phyloP scores from a whole-genome alignment of 2,113 vertebrate genomes.

The Carlito syrichta region DNA sequence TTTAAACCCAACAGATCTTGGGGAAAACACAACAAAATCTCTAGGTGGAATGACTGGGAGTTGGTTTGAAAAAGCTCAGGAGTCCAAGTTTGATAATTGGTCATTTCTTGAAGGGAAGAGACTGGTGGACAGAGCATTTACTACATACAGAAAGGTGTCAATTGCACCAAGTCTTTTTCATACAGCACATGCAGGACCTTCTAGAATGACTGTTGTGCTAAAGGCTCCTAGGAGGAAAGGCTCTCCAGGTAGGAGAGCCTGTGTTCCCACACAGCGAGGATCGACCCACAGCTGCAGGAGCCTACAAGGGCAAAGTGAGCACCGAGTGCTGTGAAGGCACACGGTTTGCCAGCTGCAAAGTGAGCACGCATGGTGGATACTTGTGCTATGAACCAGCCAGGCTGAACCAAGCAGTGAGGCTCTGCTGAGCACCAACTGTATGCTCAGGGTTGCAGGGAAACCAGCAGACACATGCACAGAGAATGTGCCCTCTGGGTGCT shows the following conservation, averaged over 20 bases:
- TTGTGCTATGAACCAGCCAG: rapidly evolving
- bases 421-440: background rate
- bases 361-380: background rate
- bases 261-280: no score
- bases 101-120: background rate
- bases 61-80: background rate
- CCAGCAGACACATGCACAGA: rapidly evolving
- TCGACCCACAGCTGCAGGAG: background rate
- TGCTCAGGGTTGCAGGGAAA: rapidly evolving
- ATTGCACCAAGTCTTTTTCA: rapidly evolving
- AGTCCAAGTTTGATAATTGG: background rate
- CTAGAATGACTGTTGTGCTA: background rate
- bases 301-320: background rate
- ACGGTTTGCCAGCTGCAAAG: background rate
- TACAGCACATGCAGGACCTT: rapidly evolving
- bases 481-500: rapidly evolving
- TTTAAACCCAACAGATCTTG: background rate
- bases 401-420: background rate
- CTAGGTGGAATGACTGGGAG: background rate
- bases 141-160: background rate
- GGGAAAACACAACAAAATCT: background rate
- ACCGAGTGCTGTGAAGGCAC: background rate
- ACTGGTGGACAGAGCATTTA: rapidly evolving
- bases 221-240: background rate
- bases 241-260: background rate